Conservation (phyloP, 2,888 invertebrate genomes). For the Chalcis sispes region DNA sequence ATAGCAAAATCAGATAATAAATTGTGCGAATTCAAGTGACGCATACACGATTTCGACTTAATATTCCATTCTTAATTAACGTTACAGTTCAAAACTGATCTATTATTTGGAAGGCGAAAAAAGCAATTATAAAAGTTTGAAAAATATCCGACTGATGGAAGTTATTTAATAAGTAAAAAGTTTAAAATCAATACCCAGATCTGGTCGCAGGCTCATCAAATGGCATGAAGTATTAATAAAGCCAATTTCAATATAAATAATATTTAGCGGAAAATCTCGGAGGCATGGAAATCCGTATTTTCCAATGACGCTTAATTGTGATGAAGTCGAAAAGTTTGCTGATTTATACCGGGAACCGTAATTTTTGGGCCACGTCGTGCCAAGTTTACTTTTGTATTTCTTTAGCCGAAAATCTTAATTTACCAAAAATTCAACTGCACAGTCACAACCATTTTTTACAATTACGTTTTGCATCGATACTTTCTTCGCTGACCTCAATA, state of each 20-base stretch:
- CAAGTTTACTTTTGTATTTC: slow-evolving; percentile 28
- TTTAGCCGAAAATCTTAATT: slow-evolving; percentile 49
- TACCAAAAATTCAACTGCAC: slow-evolving; percentile 32
- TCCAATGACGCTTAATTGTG: slow-evolving; percentile 16
- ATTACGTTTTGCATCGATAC: slow-evolving; percentile 40
- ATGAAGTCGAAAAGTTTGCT: slow-evolving; percentile 40
- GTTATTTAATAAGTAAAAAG: too few species aligned
- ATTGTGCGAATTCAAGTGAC: too few species aligned
- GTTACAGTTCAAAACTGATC: too few species aligned
- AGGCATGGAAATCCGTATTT: slow-evolving; percentile 34
- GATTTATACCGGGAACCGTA: slow-evolving; percentile 3
- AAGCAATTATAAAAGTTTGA: neutral
- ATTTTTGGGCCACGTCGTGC: slow-evolving; percentile 18
- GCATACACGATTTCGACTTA: too few species aligned
- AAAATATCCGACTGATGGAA: too few species aligned
- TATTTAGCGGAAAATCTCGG: neutral
- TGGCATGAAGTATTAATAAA: neutral
- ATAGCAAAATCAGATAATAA: too few species aligned
- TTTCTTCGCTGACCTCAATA: slow-evolving; percentile 41
- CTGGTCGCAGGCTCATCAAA: too few species aligned
- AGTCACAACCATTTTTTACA: slow-evolving; percentile 49
- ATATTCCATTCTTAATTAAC: too few species aligned
- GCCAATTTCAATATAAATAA: neutral
- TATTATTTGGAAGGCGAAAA: too few species aligned
- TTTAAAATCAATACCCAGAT: neutral